Percentiles rank a stretch among this genome's conserved stretches.
phyloP scores from a whole-genome alignment of 1,140 invertebrate species.

The Halotydeus destructor region DNA sequence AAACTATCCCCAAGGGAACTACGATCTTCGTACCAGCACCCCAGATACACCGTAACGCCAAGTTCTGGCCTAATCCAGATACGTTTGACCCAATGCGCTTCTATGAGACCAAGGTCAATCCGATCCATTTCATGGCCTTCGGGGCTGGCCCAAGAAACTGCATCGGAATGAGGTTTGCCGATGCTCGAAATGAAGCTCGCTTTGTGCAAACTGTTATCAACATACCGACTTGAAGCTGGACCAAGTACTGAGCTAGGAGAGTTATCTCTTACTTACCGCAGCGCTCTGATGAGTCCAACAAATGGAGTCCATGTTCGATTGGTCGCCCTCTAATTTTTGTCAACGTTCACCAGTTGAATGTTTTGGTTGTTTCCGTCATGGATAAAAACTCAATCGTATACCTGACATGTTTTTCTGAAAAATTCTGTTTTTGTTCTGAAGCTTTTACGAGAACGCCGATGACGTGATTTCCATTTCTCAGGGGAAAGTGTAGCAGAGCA shows the following conservation, averaged over 20 bases:
- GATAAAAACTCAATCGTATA: too few relatives aligned
- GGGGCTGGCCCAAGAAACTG: slow-evolving; percentile 9
- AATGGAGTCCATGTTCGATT: slow-evolving; percentile 19
- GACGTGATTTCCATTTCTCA: too few relatives aligned
- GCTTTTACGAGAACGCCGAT: too few relatives aligned
- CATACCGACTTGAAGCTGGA: slow-evolving; percentile 9
- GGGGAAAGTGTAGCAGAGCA: too few relatives aligned
- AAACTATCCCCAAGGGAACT: not conserved
- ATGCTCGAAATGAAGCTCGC: slow-evolving; percentile 14
- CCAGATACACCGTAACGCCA: slow-evolving; percentile 17
- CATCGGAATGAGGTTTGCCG: slow-evolving; percentile 22
- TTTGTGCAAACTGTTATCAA: slow-evolving; percentile 11
- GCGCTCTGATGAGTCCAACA: slow-evolving; percentile 18
- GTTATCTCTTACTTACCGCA: slow-evolving; percentile 5
- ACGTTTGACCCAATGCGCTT: slow-evolving; percentile 14
- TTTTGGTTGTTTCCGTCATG: too few relatives aligned
- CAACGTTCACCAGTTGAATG: too few relatives aligned
- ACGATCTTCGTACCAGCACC: slow-evolving; percentile 18
- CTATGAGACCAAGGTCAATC: not conserved
- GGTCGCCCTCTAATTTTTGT: slow-evolving; percentile 6
- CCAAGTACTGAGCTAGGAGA: slow-evolving; percentile 5
- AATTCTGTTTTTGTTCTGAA: too few relatives aligned
- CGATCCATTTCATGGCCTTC: slow-evolving; percentile 1
- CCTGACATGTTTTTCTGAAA: too few relatives aligned
- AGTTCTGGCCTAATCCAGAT: slow-evolving; percentile 17